Evolutionary conservation across 2,797 vertebrate genomes (phyloP).

Genomic region (Danio kyathit): DNA sequence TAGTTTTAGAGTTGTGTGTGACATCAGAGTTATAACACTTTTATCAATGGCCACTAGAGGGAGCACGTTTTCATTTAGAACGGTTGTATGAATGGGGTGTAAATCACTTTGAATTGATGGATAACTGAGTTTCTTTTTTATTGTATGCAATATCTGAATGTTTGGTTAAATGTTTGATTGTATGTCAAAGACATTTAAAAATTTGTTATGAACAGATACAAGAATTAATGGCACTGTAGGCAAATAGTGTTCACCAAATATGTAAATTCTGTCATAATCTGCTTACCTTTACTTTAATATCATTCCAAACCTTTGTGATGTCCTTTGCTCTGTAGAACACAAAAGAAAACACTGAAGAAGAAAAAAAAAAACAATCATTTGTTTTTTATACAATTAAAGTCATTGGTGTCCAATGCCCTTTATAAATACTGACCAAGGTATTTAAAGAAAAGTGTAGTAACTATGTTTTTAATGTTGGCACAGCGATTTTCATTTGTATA

Average conservation of each 20-base stretch:
- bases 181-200: background rate
- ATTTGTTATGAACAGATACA: background rate
- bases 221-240: background rate
- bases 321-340: background rate
- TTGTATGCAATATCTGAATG: slow-evolving; percentile 1
- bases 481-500: too few species aligned
- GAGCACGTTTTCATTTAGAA: slow-evolving; percentile 31
- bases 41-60: slow-evolving; percentile 34
- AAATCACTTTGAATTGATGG: background rate
- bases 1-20: background rate
- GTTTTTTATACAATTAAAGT: background rate
- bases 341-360: background rate
- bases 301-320: background rate
- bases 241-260: background rate
- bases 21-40: background rate
- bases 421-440: too few species aligned
- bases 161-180: background rate
- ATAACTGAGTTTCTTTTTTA: background rate
- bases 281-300: background rate
- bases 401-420: too few species aligned
- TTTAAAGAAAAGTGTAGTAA: too few species aligned
- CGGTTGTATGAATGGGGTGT: slow-evolving; percentile 20
- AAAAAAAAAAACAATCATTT: background rate
- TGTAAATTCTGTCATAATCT: background rate
- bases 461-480: too few species aligned